phyloP scores from a whole-genome alignment of 2,113 vertebrate species.

The Ardeotis arabs region DNA sequence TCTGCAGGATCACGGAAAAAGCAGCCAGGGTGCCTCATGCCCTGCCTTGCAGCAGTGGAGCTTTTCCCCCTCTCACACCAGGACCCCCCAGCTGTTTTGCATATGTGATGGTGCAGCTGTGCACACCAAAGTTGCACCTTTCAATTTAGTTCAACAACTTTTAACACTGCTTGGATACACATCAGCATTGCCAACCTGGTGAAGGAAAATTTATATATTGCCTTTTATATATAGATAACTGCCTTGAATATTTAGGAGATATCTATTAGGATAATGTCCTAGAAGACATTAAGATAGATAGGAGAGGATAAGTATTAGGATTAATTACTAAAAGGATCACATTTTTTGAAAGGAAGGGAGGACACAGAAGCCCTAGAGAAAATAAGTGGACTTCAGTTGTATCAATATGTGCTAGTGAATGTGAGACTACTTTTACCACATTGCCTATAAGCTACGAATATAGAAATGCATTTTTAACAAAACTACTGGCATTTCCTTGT shows the following conservation, averaged over 20 bases:
- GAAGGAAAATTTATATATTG: neutral
- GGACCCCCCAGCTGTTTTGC: neutral
- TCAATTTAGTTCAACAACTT: neutral
- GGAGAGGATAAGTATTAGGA: neutral
- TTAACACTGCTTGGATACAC: neutral
- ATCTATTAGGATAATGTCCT: neutral
- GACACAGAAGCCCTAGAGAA: neutral
- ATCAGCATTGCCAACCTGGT: neutral
- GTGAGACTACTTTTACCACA: neutral
- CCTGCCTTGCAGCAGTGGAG: neutral
- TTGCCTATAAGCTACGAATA: neutral
- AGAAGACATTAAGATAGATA: neutral
- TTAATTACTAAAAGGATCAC: neutral
- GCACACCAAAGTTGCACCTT: neutral
- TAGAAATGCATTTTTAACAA: constrained; percentile 17
- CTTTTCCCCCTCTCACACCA: fast-evolving
- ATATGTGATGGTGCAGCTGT: fast-evolving
- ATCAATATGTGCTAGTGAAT: neutral
- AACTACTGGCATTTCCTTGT: neutral
- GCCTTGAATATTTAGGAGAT: neutral
- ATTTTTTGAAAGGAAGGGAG: neutral
- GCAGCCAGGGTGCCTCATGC: neutral
- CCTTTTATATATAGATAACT: neutral
- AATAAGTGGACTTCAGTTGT: neutral
- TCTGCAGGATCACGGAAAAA: neutral